Base-by-base conservation (phyloP, 2,113 vertebrate genomes). In the Tachycineta bicolor region DNA sequence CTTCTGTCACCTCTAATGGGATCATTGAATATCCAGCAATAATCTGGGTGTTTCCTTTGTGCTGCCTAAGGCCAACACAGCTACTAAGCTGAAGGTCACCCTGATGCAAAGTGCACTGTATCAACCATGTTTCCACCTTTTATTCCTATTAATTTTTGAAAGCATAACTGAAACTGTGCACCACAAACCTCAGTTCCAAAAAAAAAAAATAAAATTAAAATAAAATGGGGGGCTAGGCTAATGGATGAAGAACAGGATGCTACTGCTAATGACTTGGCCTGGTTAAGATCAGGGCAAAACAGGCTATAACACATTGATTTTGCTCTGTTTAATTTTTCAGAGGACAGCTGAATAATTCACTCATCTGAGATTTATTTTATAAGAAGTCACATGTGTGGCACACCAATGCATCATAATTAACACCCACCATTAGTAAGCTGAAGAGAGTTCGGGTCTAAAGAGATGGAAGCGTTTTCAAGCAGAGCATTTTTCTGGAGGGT, bases 401-500 rank as follows among this genome's bases (percentile, higher is more conserved):
- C 26, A 47, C 10, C 2, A 1, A 16, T 12, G 28, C 39, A 53
- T 52, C 44, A 6, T 33, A 59, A 79, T 39, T 63, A 71, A 70
- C 93, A 98, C 98, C 88, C 91, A 99, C 99, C 98, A 12, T 90
- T 98, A 84, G 98, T 97, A 74, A 98, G 94, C 46, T 98, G 98
- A 56, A 98, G 97, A 64, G 98, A 97, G 49, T 97, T 96, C 3
- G 97, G 96, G 78, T 98, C 98, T 75, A 97, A 94, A 83, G 97
- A 97, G 95, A 99, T 89, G 68, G 98, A 98, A 65, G 94, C 86
- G 68, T 99, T 99, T 91, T 89, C 98, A 87, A 98, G 85, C 81
- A 99, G 97, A 96, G 97, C 95, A 58, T 98, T 98, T 88, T 98
- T 99, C 93, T 98, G 98, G 56, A 98, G 96, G 22, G 97, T 98